Percentiles rank a stretch among this genome's conserved stretches.
Evolutionary conservation across 37 sponge, comb jelly and placozoan species (phyloP).

Genomic region (Geodia barretti): DNA sequence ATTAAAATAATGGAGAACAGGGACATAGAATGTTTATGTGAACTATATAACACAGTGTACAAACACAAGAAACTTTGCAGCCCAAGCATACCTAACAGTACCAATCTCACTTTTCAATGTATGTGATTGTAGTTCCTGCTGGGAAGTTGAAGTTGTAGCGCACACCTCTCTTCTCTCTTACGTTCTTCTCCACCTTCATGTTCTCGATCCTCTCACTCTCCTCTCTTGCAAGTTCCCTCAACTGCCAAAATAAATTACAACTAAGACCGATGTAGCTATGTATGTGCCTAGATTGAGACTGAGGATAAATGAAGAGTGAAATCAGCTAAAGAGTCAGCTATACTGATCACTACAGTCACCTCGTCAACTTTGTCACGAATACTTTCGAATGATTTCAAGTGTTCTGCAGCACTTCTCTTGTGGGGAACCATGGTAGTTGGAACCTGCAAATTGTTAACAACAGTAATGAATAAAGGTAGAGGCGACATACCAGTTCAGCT

Average conservation of each 20-base stretch:
- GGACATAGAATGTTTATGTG: no score
- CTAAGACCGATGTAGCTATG: no score
- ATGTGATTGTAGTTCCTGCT: neutral
- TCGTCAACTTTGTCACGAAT: neutral
- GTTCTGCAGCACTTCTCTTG: neutral
- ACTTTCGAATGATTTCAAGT: neutral
- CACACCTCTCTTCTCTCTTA: neutral
- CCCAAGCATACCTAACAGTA: no score
- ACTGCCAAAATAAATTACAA: no score
- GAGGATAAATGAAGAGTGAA: no score
- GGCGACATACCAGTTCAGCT: no score
- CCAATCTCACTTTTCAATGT: neutral
- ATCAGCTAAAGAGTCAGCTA: no score
- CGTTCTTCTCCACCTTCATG: neutral
- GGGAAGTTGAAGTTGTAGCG: neutral
- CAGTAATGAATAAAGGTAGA: no score
- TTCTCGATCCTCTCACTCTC: neutral
- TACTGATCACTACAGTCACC: neutral
- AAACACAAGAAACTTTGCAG: no score
- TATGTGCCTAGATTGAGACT: no score
- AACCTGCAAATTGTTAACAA: neutral
- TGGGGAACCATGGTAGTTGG: neutral
- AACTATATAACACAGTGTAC: no score
- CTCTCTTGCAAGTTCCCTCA: neutral
- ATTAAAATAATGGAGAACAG: no score